Evolutionary conservation across 2,113 vertebrate genomes (phyloP), one percentile per base, ranked within the genome.

Genomic region (Tragulus kanchil): DNA sequence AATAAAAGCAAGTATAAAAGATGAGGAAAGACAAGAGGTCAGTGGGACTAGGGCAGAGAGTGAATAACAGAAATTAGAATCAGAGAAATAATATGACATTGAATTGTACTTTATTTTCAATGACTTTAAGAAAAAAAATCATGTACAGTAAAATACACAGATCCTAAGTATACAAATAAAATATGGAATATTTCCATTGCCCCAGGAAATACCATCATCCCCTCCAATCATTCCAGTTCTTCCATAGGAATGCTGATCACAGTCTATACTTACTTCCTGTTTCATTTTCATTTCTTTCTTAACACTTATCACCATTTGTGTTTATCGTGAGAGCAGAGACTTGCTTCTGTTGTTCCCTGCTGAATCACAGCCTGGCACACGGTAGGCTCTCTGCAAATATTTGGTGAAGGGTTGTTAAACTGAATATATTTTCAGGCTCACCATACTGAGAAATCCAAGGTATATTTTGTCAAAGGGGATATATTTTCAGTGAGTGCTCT

Each of bases 41-140:
- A 19, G 0, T 17, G 36, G 5, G 15, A 21, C 15, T 77, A 42
- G 45, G 62, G 23, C 19, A 64, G 15, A 59, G 23, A 67, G 6
- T 42, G 2, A 56, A 13, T 6, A 8, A 48, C 17, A 71, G 54
- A 42, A 83, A 62, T 84, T 23, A 84, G 36, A 6, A 71, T 52
- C 23, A 61, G 59, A 93, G 28, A 83, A 45, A 50, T 88, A 17
- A 52, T n/a, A 15, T 58, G 69, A 71, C 8, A 54, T 42, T 90
- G 71, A 42, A n/a, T 48, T 90, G 12, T 26, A 79, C 26, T 48
- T 85, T 14, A 83, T 78, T 89, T 56, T 64, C 15, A 85, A 93
- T 64, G 54, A 54, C 64, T 83, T 79, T 89, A 75, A 65, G 31
- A 26, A 52, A 93, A 96, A 94, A 93, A n/a, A 65, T 81, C 73